Percentiles rank a stretch among this genome's conserved stretches.
Conservation (phyloP, 2,113 vertebrate genomes). For the Pluvialis apricaria region DNA sequence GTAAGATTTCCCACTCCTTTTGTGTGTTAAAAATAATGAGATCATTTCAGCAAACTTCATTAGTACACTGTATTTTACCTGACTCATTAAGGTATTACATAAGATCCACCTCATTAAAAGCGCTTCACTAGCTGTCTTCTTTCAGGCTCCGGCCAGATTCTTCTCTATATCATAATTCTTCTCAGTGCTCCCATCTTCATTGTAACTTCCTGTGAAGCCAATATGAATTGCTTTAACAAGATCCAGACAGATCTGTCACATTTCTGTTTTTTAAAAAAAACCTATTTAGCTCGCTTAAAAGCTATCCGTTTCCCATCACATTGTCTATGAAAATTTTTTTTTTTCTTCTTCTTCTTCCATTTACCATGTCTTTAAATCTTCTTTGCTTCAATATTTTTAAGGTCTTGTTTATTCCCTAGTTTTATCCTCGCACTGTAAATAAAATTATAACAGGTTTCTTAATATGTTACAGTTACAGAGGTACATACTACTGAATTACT, state of each 20-base stretch:
- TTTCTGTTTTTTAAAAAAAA: background rate
- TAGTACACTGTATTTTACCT: background rate
- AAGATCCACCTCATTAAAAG: background rate
- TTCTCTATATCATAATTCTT: background rate
- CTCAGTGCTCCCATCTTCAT: background rate
- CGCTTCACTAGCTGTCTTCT: background rate
- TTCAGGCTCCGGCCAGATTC: background rate
- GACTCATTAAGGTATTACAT: background rate
- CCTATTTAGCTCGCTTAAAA: background rate
- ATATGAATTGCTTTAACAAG: background rate
- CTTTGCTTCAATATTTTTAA: background rate
- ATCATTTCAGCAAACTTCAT: fast-evolving
- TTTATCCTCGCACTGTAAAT: background rate
- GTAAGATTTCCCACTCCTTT: background rate
- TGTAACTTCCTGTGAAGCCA: background rate
- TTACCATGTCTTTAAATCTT: background rate
- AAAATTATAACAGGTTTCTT: background rate
- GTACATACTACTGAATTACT: background rate
- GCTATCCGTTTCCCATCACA: background rate
- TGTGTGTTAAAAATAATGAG: background rate
- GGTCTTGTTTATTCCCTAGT: background rate
- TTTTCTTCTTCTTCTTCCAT: background rate
- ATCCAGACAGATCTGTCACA: background rate
- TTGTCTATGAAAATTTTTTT: background rate
- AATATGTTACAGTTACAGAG: background rate